phyloP scores from a whole-genome alignment of 2,797 vertebrate species.

The Sylvia borin region DNA sequence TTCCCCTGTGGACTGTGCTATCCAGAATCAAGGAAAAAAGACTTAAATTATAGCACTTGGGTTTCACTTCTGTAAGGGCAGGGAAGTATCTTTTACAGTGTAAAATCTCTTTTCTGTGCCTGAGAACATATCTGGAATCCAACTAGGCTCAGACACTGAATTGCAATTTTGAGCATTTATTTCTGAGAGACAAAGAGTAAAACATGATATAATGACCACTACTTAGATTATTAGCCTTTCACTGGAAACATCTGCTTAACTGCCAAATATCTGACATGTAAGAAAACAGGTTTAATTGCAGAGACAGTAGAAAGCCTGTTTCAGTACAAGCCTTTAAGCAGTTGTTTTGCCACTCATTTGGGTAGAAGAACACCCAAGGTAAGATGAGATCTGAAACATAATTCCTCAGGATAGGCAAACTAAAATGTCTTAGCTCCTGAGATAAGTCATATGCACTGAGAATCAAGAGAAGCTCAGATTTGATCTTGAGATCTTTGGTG shows the following conservation, averaged over 20 bases:
- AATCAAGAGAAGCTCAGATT: not conserved
- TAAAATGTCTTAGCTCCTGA: not conserved
- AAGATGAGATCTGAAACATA: not conserved
- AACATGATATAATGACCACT: not conserved
- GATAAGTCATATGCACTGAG: not conserved
- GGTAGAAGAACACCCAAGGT: not conserved
- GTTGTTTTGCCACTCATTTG: not conserved
- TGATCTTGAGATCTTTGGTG: not conserved
- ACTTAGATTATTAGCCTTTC: not conserved
- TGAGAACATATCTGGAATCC: not conserved
- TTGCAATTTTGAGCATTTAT: not conserved
- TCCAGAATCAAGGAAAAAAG: not conserved
- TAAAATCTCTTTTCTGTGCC: not conserved
- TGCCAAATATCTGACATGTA: not conserved
- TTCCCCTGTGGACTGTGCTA: not conserved
- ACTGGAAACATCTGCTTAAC: not conserved
- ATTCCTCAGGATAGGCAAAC: not conserved
- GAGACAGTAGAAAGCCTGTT: not conserved
- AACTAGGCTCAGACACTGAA: not conserved
- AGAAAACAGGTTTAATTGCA: not conserved
- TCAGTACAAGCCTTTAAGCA: not conserved
- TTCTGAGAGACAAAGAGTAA: not conserved
- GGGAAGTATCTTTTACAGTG: not conserved
- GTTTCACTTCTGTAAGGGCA: not conserved
- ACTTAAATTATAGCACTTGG: not conserved